Percentiles rank a stretch among this genome's conserved stretches.
Evolutionary conservation across 2,888 invertebrate species (phyloP).

Genomic region (Caenorhabditis wallacei): DNA sequence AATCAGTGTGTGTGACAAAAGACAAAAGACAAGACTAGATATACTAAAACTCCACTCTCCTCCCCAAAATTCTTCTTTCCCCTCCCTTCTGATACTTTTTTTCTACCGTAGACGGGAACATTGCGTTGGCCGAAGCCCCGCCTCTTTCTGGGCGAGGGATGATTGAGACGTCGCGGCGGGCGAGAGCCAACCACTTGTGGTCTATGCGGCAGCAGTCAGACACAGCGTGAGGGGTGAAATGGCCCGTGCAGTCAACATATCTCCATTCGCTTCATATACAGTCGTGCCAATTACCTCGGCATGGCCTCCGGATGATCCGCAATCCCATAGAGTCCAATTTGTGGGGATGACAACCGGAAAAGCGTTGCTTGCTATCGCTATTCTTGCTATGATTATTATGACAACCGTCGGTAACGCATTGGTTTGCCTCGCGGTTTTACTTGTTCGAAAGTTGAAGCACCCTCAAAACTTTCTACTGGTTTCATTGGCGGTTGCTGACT

Average conservation of each 20-base stretch:
- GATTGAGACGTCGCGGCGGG: conserved; percentile 63
- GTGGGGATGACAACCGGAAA: conserved; percentile 36
- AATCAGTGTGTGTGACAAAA: conserved; percentile 13
- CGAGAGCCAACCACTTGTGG: conserved; percentile 65
- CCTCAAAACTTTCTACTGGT: conserved; percentile 83
- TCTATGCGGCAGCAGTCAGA: conserved; percentile 65
- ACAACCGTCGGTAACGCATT: conserved; percentile 85
- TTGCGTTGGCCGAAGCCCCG: conserved; percentile 53
- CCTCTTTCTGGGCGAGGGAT: conserved; percentile 63
- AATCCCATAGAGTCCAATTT: conserved; percentile 40
- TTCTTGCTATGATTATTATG: conserved; percentile 84
- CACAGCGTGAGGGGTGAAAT: conserved; percentile 67
- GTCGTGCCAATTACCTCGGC: conserved; percentile 68
- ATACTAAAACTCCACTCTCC: conserved; percentile 22
- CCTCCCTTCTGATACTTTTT: conserved; percentile 46
- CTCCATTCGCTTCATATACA: conserved; percentile 69
- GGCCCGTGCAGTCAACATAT: conserved; percentile 70
- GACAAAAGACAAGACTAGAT: conserved; percentile 38
- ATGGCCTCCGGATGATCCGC: conserved; percentile 57
- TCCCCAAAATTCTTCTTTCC: conserved; percentile 29
- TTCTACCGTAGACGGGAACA: conserved; percentile 66
- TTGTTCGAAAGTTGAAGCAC: conserved; percentile 84
- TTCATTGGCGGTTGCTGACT: conserved; percentile 85
- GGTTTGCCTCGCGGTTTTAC: conserved; percentile 85
- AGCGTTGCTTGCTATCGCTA: conserved; percentile 82